Conservation (phyloP, 2,888 invertebrate genomes). For the Glomeris marginata region DNA sequence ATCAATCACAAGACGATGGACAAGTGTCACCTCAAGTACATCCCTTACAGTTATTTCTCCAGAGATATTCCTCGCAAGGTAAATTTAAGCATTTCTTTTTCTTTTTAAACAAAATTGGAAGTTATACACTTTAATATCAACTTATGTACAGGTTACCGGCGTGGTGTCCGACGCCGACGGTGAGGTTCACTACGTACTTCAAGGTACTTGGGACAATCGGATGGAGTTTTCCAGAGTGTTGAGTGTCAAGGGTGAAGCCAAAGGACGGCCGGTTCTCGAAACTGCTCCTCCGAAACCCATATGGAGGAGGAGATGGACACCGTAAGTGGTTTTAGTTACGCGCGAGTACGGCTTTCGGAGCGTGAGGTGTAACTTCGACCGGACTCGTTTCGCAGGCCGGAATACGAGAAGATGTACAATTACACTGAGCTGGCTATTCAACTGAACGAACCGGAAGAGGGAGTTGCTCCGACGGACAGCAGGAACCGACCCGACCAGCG, state of each 20-base stretch:
- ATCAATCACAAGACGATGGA: conserved; percentile 74
- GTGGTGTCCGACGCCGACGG: conserved; percentile 42
- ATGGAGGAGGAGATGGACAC: conserved; percentile 70
- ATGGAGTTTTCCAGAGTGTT: conserved; percentile 88
- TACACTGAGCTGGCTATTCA: conserved; percentile 92
- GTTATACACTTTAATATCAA: conserved; percentile 6
- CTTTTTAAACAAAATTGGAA: not conserved
- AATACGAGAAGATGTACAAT: conserved; percentile 66
- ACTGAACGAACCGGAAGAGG: conserved; percentile 84
- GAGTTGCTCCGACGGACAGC: conserved; percentile 89
- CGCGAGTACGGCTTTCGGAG: too few relatives aligned
- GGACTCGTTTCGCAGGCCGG: conserved; percentile 38
- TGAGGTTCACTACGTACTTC: conserved; percentile 46
- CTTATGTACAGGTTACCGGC: conserved; percentile 49
- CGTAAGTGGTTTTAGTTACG: conserved; percentile 37
- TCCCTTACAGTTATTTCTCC: conserved; percentile 97
- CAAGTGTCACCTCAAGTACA: conserved; percentile 91
- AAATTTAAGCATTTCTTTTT: conserved; percentile 23
- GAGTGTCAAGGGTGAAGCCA: conserved; percentile 44
- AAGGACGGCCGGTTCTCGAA: conserved; percentile 70
- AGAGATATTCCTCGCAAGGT: conserved; percentile 87
- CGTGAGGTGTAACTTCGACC: too few relatives aligned
- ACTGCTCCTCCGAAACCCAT: conserved; percentile 70
- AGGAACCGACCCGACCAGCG: conserved; percentile 89
- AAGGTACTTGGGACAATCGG: conserved; percentile 88